These are phyloP conservation scores for Leucophenga maculata DNA, from an alignment of 2,888 invertebrate genomes.

Conservation along the genomic window DNA sequence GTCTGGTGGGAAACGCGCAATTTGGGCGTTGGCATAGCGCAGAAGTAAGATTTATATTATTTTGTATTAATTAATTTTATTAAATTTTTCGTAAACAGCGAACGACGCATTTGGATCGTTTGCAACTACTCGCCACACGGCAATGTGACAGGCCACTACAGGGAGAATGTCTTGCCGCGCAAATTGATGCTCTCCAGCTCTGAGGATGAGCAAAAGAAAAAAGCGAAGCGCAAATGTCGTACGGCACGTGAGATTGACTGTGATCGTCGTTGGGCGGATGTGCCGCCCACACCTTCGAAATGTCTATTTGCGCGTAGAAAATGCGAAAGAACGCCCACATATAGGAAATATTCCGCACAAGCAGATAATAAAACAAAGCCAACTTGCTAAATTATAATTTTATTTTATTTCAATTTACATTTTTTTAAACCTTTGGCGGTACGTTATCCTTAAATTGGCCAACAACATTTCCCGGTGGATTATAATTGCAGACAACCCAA, in stretches of 20 bases:
- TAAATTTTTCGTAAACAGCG: constrained; percentile 56
- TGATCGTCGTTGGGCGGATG: not conserved
- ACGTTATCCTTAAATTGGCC: constrained; percentile 84
- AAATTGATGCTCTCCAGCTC: constrained; percentile 24
- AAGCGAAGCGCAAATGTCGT: too few species aligned
- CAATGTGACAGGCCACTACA: constrained; percentile 83
- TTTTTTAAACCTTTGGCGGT: constrained; percentile 66
- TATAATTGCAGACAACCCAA: constrained; percentile 89
- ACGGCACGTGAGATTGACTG: not conserved
- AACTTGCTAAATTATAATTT: not conserved
- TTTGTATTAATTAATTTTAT: constrained; percentile 74
- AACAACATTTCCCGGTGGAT: constrained; percentile 90
- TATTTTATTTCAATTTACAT: not conserved
- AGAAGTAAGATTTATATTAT: too few species aligned
- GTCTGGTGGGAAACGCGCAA: constrained; percentile 84
- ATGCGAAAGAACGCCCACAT: not conserved
- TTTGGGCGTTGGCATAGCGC: constrained; percentile 81
- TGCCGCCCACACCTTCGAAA: not conserved
- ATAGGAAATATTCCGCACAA: too few species aligned
- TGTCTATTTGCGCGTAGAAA: constrained; percentile 1
- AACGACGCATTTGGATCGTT: constrained; percentile 75
- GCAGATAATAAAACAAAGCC: too few species aligned
- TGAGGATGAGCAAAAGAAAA: not conserved
- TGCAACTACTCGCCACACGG: constrained; percentile 93
- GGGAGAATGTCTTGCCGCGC: constrained; percentile 78